Percentiles rank a stretch among this genome's conserved stretches.
Conservation (phyloP, 2,797 vertebrate genomes). For the Coregonus suidteri region DNA sequence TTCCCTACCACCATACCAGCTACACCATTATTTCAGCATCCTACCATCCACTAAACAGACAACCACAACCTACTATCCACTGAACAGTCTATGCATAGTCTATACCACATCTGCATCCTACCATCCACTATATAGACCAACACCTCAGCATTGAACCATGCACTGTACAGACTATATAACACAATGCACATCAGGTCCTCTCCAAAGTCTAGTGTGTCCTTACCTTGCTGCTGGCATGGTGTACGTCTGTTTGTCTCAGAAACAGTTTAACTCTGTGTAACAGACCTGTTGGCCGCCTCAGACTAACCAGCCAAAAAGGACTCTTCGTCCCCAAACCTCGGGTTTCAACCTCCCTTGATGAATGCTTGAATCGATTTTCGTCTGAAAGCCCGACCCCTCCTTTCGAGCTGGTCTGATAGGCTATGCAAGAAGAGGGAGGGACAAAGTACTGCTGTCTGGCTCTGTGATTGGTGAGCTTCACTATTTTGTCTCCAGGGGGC, state of each 20-base stretch:
- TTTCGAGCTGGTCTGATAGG: conserved; percentile 52
- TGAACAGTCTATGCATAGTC: not conserved
- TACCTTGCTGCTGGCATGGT: conserved; percentile 76
- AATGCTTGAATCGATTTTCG: conserved; percentile 49
- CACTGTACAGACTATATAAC: not conserved
- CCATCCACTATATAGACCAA: not conserved
- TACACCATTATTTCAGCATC: conserved; percentile 6
- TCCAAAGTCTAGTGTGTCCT: conserved; percentile 31
- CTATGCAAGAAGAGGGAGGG: conserved; percentile 41
- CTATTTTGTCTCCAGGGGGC: conserved; percentile 2
- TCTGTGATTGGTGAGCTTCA: conserved; percentile 50
- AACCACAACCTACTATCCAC: not conserved
- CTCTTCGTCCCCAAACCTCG: conserved; percentile 49
- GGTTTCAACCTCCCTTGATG: conserved; percentile 54
- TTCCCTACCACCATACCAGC: conserved; percentile 26
- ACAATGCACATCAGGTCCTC: not conserved
- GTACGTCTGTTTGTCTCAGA: conserved; percentile 23
- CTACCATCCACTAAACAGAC: not conserved
- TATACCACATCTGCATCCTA: not conserved
- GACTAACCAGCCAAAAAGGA: conserved; percentile 44
- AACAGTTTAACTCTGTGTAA: conserved; percentile 28
- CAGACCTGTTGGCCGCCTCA: conserved; percentile 65
- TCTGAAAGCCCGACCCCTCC: conserved; percentile 46
- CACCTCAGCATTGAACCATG: conserved; percentile 1
- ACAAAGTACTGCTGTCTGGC: conserved; percentile 11